These are phyloP conservation scores for Karalla daura DNA, from an alignment of 2,797 vertebrate species.

Conservation along the genomic window DNA sequence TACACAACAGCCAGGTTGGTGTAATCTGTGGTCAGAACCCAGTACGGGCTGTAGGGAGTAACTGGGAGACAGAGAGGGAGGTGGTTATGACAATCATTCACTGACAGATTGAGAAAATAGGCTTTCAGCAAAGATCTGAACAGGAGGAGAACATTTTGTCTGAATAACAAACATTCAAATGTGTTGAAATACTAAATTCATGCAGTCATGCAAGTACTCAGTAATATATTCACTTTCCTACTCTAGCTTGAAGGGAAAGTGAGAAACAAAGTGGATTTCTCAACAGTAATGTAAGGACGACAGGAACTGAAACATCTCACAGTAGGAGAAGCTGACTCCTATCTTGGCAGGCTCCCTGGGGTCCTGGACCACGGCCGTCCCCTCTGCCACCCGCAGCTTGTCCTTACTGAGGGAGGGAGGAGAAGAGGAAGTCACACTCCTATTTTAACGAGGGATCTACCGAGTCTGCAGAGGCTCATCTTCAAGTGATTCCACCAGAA, in stretches of 20 bases:
- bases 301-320: constrained; percentile 83
- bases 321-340: constrained; percentile 88
- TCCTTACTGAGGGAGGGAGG: constrained; percentile 81
- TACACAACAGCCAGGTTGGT: constrained; percentile 74
- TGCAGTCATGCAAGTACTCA: too few species aligned
- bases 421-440: too few species aligned
- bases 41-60: constrained; percentile 81
- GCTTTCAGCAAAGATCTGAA: too few species aligned
- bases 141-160: too few species aligned
- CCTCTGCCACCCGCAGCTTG: constrained; percentile 77
- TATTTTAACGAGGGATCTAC: not conserved
- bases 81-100: not conserved
- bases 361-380: constrained; percentile 83
- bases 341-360: constrained; percentile 85
- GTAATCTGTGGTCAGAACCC: constrained; percentile 84
- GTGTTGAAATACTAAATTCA: too few species aligned
- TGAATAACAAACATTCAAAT: too few species aligned
- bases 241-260: too few species aligned
- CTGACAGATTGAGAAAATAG: too few species aligned
- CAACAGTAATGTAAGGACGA: not conserved
- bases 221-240: too few species aligned
- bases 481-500: too few species aligned
- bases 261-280: not conserved
- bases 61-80: constrained; percentile 56
- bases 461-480: not conserved